Base-by-base conservation (phyloP, 2,113 vertebrate genomes). In the Percopsis transmontana region DNA sequence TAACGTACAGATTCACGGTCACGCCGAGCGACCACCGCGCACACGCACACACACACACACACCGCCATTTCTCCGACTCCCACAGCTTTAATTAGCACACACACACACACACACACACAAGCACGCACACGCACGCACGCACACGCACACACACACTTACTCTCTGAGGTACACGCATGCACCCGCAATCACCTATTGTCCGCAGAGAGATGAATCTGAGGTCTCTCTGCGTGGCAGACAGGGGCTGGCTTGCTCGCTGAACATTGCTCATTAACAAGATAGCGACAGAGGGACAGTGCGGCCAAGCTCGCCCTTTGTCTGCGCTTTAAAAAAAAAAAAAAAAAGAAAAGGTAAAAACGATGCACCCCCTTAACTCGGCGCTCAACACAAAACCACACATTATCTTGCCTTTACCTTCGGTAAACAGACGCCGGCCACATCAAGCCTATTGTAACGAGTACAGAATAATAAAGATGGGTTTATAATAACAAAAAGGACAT, bases 1-100 rank as follows among this genome's bases (percentile, higher is more conserved):
- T 92, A 93, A 91, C 90, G 85, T 89, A 90, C 83, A 89, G 86
- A 85, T 91, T 87, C 83, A 85, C 62, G 86, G 90, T 87, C 88
- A 86, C 81, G 64, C 84, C 83, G 84, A 87, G 88, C 81, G 87
- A 86, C 82, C 82, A 87, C 85, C 85, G 83, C 87, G 33, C 77
- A 10, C 21, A 21, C 13, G 23, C 52, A 77, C 18, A 74, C 72
- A 56, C 74, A 53, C 50, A 41, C 47, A 41, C 72, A 64, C 70
- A 58, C 71, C 77, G 64, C 68, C 80, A 77, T 77, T 77, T 78
- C 70, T 76, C 40, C 74, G 70, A 86, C 85, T 90, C 87, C 87
- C 83, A 82, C 80, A 65, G 87, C 89, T 88, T 88, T 90, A 89
- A 90, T 90, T 90, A 89, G 86, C 52, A 54, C 21, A 24, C 21